Evolutionary conservation across 2,797 vertebrate genomes (phyloP).

Genomic region (Limosa lapponica): DNA sequence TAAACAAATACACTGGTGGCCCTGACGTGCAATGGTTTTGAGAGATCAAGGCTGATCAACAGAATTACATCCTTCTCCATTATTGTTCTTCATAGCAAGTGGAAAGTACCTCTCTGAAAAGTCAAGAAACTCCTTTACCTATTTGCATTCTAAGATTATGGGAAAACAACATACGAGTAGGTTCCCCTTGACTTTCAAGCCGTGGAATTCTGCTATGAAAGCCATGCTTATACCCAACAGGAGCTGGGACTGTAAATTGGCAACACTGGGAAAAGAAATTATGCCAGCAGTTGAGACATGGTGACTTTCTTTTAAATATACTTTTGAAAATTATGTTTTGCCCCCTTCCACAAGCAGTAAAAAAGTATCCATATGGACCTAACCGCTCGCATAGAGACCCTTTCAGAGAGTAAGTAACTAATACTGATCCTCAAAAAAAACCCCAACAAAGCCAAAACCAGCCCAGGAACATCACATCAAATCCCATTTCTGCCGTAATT

Average conservation of each 20-base stretch:
- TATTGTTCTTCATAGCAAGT: not conserved
- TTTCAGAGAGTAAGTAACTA: not conserved
- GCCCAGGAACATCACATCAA: not conserved
- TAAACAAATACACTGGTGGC: not conserved
- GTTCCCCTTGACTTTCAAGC: not conserved
- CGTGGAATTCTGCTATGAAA: not conserved
- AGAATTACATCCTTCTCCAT: not conserved
- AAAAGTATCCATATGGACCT: not conserved
- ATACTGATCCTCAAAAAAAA: not conserved
- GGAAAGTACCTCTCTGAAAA: not conserved
- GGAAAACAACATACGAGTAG: not conserved
- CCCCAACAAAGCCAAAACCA: too few species aligned
- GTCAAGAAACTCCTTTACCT: not conserved
- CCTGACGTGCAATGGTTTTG: not conserved
- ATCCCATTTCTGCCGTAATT: not conserved
- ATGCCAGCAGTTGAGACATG: not conserved
- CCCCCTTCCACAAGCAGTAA: not conserved
- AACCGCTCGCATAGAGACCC: not conserved
- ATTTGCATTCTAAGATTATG: not conserved
- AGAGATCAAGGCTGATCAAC: not conserved
- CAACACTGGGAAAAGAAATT: not conserved
- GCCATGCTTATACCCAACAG: not conserved
- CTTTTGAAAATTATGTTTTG: not conserved
- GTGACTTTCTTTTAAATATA: not conserved
- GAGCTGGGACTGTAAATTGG: not conserved